A percentile compares a stretch with the other conserved stretches of the same genome.
These are phyloP conservation scores for Lucilia sericata DNA, from an alignment of 1,140 invertebrate genomes.

Conservation along the genomic window DNA sequence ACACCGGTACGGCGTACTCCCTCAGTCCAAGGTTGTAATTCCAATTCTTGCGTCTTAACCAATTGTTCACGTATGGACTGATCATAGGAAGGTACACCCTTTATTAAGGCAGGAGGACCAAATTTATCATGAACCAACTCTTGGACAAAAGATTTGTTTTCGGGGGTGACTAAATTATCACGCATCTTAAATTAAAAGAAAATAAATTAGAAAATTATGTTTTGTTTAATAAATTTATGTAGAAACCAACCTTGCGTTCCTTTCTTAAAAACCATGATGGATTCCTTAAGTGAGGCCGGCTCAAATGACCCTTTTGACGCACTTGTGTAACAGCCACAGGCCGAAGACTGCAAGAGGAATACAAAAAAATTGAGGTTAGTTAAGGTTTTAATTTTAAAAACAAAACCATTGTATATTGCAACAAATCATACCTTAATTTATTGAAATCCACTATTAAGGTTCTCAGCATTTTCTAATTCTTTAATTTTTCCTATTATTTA, in stretches of 20 bases:
- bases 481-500: not conserved
- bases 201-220: not conserved
- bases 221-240: conserved; percentile 1
- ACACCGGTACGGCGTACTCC: conserved; percentile 81
- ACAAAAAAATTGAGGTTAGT: conserved; percentile 46
- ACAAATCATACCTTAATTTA: conserved; percentile 31
- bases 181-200: conserved; percentile 69
- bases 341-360: conserved; percentile 18
- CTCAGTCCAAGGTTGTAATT: conserved; percentile 75
- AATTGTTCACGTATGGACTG: conserved; percentile 68
- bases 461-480: conserved; percentile 33
- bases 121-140: conserved; percentile 80
- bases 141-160: conserved; percentile 86
- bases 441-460: conserved; percentile 43
- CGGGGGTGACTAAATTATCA: conserved; percentile 79
- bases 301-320: conserved; percentile 63
- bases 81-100: conserved; percentile 68
- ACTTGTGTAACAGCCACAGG: conserved; percentile 60
- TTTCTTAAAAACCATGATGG: conserved; percentile 73
- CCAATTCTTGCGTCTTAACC: conserved; percentile 71
- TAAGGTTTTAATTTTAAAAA: not conserved
- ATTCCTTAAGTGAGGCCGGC: conserved; percentile 69
- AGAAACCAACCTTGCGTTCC: conserved; percentile 68
- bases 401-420: too few relatives aligned
- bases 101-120: conserved; percentile 67